Base-by-base conservation (phyloP, 1,140 invertebrate species). In the Phthorimaea operculella region DNA sequence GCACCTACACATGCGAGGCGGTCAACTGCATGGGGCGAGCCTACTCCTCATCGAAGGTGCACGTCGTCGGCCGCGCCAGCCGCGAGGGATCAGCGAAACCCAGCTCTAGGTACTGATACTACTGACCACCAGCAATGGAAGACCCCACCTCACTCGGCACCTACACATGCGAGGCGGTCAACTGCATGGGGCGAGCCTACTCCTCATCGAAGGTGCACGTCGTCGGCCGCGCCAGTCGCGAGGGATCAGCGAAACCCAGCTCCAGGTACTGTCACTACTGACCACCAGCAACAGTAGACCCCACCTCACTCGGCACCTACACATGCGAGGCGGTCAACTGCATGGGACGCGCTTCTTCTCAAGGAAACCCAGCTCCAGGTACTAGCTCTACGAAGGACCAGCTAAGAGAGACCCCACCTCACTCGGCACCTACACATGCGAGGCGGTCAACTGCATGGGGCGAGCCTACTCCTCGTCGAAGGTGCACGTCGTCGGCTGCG, bases 371-470 rank as follows among this genome's bases (percentile, higher is more conserved):
- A n/a, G n/a, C n/a, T n/a, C n/a, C n/a, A n/a, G n/a, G n/a, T n/a
- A n/a, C n/a, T n/a, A n/a, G n/a, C n/a, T n/a, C n/a, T n/a, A n/a
- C n/a, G n/a, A n/a, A n/a, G n/a, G n/a, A n/a, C n/a, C n/a, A n/a
- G n/a, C n/a, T n/a, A n/a, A n/a, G n/a, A n/a, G n/a, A 55, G 92
- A 95, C 74, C 92, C 93, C 5, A 94, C 93, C 0, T 94, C 93
- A 1, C 83, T 96, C 28, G 94, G 94, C 21, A 93, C 91, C 1
- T 96, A 96, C 71, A 93, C 92, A 0, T 96, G 94, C 62, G 92
- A 94, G 71, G 94, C 94, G 0, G 86, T 90, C n/a, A 95, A 95
- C 74, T 95, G 93, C 71, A 93, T 96, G 92, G 94, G 94, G 28
- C 89, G 88, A 51, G 89, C 91, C 0, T 90, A 90, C 64, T 95